Conservation (phyloP, 37 sponge, comb jelly and placozoan species). For the Halisarca cf. caerulea region DNA sequence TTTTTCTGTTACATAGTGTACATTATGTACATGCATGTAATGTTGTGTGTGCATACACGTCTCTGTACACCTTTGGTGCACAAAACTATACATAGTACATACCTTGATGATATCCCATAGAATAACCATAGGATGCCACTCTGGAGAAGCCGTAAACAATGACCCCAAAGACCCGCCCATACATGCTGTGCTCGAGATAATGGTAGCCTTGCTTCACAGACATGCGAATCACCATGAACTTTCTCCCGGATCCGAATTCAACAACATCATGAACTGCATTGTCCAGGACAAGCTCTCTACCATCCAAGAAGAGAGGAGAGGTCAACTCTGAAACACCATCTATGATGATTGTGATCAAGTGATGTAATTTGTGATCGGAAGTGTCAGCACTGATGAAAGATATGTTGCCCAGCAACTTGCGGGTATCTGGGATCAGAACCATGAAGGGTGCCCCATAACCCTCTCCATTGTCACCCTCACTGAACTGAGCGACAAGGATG, state of each 20-base stretch:
- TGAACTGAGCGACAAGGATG: conserved; percentile 3
- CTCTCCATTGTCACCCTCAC: neutral
- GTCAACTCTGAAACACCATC: neutral
- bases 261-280: neutral
- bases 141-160: conserved; percentile 19
- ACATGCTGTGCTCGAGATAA: neutral
- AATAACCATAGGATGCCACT: conserved; percentile 13
- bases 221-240: neutral
- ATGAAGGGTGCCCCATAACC: neutral
- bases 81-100: too few species aligned
- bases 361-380: neutral
- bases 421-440: neutral
- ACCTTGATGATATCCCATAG: conserved; percentile 20
- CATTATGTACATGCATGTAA: too few species aligned
- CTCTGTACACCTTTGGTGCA: too few species aligned
- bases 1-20: too few species aligned
- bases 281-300: neutral
- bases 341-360: conserved; percentile 3
- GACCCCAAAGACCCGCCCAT: neutral
- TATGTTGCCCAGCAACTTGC: neutral
- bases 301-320: neutral
- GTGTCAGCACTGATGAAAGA: conserved; percentile 19
- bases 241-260: neutral
- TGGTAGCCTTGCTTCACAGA: neutral
- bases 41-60: too few species aligned